A percentile compares a stretch with the other conserved stretches of the same genome.
Conservation (phyloP, 2,113 vertebrate genomes). For the Corythornis madagascariensis region DNA sequence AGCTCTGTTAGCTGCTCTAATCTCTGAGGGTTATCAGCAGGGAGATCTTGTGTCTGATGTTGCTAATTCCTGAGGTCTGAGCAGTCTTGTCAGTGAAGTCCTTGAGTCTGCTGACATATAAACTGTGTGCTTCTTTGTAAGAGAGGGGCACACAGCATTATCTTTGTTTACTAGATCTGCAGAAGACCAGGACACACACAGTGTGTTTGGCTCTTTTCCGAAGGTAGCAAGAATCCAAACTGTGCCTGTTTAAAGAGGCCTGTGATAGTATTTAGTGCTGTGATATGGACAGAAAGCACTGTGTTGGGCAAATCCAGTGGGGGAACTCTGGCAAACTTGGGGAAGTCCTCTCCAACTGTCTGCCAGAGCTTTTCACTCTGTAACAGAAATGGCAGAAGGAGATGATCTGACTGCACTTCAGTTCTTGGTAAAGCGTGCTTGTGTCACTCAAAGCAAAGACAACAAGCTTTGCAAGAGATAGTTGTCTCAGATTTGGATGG, state of each 20-base stretch:
- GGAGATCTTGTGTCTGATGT: not conserved
- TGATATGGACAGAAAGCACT: not conserved
- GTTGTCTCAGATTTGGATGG: not conserved
- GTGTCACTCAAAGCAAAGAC: slow-evolving; percentile 11
- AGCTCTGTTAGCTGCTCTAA: not conserved
- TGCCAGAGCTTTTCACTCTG: not conserved
- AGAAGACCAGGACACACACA: not conserved
- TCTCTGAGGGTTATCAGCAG: not conserved
- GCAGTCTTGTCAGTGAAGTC: slow-evolving; percentile 9
- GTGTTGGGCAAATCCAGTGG: not conserved
- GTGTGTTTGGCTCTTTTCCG: not conserved
- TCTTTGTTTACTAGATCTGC: not conserved
- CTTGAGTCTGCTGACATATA: slow-evolving; percentile 10
- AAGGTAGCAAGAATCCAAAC: not conserved
- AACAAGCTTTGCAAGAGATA: not conserved
- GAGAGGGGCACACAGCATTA: not conserved
- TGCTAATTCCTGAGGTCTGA: not conserved
- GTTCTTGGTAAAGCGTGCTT: not conserved
- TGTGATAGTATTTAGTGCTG: not conserved
- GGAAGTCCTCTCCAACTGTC: not conserved
- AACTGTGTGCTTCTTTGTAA: not conserved
- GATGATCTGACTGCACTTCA: not conserved
- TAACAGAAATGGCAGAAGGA: not conserved
- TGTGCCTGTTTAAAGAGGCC: not conserved
- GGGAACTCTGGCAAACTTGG: not conserved